phyloP scores from a whole-genome alignment of 2,113 vertebrate genomes.

The Telmatochromis brichardi region DNA sequence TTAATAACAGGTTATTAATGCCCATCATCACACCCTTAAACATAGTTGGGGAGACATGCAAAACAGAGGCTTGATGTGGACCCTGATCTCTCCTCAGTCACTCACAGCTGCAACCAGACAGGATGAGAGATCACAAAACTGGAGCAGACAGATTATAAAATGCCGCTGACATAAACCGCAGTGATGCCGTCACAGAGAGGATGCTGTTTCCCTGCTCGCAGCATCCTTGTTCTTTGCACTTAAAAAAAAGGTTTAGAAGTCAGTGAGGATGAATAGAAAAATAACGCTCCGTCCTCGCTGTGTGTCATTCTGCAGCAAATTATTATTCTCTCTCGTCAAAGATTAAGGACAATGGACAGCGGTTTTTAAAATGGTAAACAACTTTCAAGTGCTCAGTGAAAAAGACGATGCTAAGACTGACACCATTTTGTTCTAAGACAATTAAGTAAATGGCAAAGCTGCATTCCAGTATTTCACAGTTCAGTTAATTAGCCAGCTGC shows the following conservation, averaged over 20 bases:
- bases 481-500: constrained; percentile 27
- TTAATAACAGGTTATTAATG: constrained; percentile 35
- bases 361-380: background rate
- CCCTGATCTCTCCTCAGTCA: constrained; percentile 5
- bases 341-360: background rate
- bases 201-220: background rate
- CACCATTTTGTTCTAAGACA: background rate
- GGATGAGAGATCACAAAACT: background rate
- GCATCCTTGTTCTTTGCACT: background rate
- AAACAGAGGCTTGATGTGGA: constrained; percentile 11
- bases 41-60: background rate
- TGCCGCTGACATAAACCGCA: background rate
- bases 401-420: background rate
- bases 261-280: background rate
- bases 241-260: background rate
- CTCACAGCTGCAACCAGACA: background rate
- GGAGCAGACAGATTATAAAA: background rate
- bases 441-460: constrained; percentile 7
- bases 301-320: background rate
- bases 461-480: background rate
- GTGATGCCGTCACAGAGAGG: background rate
- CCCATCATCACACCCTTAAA: background rate
- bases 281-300: background rate
- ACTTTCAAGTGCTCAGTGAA: background rate
- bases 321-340: background rate